Conservation (phyloP, 2,888 invertebrate genomes). For the Drosophila melanosoma region DNA sequence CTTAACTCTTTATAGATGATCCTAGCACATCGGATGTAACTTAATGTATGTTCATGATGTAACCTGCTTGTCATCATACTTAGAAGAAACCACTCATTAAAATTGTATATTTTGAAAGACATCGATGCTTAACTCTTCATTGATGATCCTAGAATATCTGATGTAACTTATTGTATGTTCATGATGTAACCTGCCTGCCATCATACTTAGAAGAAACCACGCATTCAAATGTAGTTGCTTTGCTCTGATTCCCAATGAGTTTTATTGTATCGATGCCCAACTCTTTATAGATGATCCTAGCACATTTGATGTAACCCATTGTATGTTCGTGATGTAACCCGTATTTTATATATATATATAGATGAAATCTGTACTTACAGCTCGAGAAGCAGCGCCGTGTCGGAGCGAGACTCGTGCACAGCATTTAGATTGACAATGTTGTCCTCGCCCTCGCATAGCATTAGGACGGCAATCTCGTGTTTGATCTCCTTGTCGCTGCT, state of each 20-base stretch:
- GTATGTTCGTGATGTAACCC: not conserved
- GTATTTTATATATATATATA: too few relatives aligned
- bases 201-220: too few relatives aligned
- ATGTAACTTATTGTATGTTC: too few relatives aligned
- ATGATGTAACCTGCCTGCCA: too few relatives aligned
- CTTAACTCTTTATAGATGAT: not conserved
- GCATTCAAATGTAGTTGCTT: too few relatives aligned
- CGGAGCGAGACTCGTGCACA: conserved; percentile 91
- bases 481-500: conserved; percentile 95
- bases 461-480: conserved; percentile 97
- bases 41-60: too few relatives aligned
- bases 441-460: conserved; percentile 92
- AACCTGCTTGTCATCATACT: too few relatives aligned
- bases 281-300: not conserved
- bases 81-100: too few relatives aligned
- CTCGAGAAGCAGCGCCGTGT: conserved; percentile 95
- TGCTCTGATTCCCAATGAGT: not conserved
- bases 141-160: too few relatives aligned
- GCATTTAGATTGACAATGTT: conserved; percentile 96
- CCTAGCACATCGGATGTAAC: not conserved
- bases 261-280: not conserved
- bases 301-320: not conserved
- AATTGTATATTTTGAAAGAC: too few relatives aligned
- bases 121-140: too few relatives aligned
- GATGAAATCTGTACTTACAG: conserved; percentile 87